These are phyloP conservation scores for Neopelma chrysocephalum DNA, from an alignment of 2,797 vertebrate genomes.

Conservation along the genomic window DNA sequence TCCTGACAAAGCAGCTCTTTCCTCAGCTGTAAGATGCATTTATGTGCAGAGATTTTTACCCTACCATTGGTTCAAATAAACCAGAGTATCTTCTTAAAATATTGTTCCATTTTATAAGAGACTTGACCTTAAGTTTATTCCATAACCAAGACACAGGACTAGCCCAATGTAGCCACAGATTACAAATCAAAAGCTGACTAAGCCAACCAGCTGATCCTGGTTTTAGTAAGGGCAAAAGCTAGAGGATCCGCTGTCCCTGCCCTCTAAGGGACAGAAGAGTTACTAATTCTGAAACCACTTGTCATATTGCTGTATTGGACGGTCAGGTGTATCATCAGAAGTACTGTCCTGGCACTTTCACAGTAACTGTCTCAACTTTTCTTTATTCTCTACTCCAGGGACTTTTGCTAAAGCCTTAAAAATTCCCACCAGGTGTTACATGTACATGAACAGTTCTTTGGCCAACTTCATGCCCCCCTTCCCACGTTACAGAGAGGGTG, in stretches of 20 bases:
- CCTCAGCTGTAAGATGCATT: not conserved
- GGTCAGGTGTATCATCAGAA: not conserved
- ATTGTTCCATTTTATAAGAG: not conserved
- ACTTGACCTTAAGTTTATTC: not conserved
- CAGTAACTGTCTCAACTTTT: not conserved
- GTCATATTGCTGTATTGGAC: not conserved
- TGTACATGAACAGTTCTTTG: rapidly evolving
- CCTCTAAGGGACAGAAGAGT: not conserved
- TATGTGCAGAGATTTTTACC: not conserved
- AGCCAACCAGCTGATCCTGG: not conserved
- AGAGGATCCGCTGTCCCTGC: not conserved
- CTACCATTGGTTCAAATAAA: not conserved
- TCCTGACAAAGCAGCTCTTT: not conserved
- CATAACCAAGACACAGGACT: not conserved
- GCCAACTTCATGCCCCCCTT: not conserved
- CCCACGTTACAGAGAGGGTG: rapidly evolving
- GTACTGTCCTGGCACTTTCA: not conserved
- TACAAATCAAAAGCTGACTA: not conserved
- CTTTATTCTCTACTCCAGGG: not conserved
- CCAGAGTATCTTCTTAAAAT: not conserved
- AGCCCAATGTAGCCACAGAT: not conserved
- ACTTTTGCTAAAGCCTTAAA: not conserved
- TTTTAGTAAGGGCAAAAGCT: not conserved
- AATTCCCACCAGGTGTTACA: not conserved
- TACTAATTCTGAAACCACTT: not conserved